Conservation (phyloP, 92 coral and sea anemone genomes). For the Zoanthus sociatus region DNA sequence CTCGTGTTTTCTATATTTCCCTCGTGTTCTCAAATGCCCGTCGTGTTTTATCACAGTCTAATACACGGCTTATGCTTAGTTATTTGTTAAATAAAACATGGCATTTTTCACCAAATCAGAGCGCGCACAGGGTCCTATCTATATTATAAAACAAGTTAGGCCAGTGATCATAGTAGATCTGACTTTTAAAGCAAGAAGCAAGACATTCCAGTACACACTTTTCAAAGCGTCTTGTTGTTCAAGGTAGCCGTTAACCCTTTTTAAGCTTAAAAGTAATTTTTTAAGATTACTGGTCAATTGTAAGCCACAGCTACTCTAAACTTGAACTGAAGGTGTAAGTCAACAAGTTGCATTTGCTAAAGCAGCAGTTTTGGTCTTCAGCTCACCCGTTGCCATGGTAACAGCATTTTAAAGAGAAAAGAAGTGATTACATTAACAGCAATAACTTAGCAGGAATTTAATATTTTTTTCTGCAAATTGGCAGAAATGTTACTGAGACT, state of each 20-base stretch:
- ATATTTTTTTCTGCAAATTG: conserved; percentile 11
- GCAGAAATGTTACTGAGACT: conserved; percentile 17
- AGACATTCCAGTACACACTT: too few relatives aligned
- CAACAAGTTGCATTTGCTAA: conserved; percentile 17
- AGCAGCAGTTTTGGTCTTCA: conserved; percentile 24
- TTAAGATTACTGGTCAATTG: conserved; percentile 19
- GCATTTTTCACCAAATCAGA: too few relatives aligned
- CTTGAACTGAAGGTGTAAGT: conserved; percentile 9
- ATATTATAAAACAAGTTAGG: too few relatives aligned
- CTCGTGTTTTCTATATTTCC: too few relatives aligned
- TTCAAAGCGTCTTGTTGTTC: too few relatives aligned
- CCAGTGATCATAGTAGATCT: too few relatives aligned
- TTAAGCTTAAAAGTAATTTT: conserved; percentile 3
- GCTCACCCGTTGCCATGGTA: conserved; percentile 26
- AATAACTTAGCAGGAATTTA: conserved; percentile 7
- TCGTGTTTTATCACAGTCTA: too few relatives aligned
- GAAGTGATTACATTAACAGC: conserved; percentile 8
- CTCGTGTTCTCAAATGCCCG: too few relatives aligned
- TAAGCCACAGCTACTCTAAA: conserved; percentile 29
- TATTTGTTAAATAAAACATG: too few relatives aligned
- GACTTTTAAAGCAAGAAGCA: too few relatives aligned
- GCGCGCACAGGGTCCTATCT: too few relatives aligned
- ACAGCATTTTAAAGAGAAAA: conserved; percentile 20
- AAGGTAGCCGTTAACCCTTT: neutral
- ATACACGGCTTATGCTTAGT: too few relatives aligned